These are phyloP conservation scores for Dicrurus megarhynchus DNA, from an alignment of 2,113 vertebrate genomes.

Conservation along the genomic window DNA sequence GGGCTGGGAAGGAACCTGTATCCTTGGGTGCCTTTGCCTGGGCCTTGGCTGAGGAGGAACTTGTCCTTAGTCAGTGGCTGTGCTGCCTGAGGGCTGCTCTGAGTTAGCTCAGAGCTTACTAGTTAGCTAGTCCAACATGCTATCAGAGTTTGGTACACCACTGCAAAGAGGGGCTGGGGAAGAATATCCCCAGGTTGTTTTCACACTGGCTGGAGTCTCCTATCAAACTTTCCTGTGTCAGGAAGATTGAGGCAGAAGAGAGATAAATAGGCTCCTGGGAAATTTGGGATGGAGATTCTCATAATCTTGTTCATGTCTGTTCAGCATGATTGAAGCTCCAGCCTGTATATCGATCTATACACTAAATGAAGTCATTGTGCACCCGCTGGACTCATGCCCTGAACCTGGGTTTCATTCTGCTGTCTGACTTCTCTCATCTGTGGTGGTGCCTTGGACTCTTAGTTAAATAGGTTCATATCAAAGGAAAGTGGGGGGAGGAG, in stretches of 20 bases:
- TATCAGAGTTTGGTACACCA: neutral
- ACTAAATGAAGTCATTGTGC: slow-evolving; percentile 24
- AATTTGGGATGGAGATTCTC: neutral
- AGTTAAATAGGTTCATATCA: neutral
- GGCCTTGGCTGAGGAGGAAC: neutral
- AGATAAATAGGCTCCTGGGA: slow-evolving; percentile 39
- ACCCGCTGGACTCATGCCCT: neutral
- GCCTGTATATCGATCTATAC: neutral
- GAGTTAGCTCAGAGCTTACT: too few relatives aligned
- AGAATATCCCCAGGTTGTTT: neutral
- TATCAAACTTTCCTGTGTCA: neutral
- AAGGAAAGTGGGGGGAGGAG: neutral
- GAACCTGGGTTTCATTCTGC: neutral
- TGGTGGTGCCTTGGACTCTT: neutral
- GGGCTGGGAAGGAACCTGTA: neutral
- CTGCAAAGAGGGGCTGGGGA: neutral
- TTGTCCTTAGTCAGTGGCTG: neutral
- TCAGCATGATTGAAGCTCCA: slow-evolving; percentile 8
- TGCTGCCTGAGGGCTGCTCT: neutral
- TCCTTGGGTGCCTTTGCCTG: neutral
- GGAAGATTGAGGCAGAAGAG: neutral
- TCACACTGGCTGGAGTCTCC: neutral
- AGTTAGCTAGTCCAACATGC: neutral
- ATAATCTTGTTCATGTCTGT: neutral
- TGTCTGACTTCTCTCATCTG: neutral